Evolutionary conservation across 2,888 invertebrate genomes (phyloP).

Genomic region (Andricus quercusramuli): DNA sequence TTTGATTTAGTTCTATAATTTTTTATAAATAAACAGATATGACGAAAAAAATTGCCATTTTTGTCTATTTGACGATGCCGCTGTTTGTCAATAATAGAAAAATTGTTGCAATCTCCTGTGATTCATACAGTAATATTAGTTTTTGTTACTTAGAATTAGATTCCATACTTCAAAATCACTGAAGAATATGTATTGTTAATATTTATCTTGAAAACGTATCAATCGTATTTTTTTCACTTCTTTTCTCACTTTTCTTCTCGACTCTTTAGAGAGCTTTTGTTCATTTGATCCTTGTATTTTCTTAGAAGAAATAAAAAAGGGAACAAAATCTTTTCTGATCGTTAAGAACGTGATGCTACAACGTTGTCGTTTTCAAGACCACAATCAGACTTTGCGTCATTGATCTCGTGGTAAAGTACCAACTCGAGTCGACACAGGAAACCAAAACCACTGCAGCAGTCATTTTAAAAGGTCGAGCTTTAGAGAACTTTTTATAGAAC

Average conservation of each 20-base stretch:
- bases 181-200: not conserved
- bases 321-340: not conserved
- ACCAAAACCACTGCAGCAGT: conserved; percentile 16
- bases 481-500: not conserved
- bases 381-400: conserved; percentile 16
- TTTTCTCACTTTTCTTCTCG: not conserved
- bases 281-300: not conserved
- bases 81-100: no score
- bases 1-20: no score
- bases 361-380: conserved; percentile 20
- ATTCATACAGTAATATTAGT: no score
- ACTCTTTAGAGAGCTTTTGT: not conserved
- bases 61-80: no score
- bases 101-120: no score
- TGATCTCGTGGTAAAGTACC: conserved; percentile 24
- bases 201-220: not conserved
- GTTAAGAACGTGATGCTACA: not conserved
- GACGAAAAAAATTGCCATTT: no score
- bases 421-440: not conserved
- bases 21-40: no score
- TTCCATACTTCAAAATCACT: not conserved
- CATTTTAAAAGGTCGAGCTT: not conserved
- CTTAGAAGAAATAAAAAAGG: not conserved
- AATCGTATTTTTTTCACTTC: not conserved
- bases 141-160: not conserved